Evolutionary conservation across 2,888 invertebrate genomes (phyloP).

Genomic region (Lepeophtheirus nordmannii): DNA sequence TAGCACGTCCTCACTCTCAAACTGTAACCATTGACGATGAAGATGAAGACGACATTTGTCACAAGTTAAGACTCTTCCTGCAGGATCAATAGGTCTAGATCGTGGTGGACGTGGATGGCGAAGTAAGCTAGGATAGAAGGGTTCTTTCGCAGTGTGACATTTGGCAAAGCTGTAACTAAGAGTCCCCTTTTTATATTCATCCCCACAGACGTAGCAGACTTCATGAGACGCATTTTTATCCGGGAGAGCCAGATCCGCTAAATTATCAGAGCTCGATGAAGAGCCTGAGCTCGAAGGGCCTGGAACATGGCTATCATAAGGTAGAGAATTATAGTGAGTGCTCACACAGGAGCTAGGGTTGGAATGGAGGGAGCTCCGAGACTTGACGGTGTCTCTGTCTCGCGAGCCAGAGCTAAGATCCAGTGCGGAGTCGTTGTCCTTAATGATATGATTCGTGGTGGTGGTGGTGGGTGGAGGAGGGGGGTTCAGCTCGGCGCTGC

Average conservation of each 20-base stretch:
- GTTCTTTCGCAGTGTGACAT: constrained; percentile 33
- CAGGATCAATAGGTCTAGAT: constrained; percentile 67
- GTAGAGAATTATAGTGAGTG: constrained; percentile 6
- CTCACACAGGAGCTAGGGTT: constrained; percentile 13
- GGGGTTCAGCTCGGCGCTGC: constrained; percentile 40
- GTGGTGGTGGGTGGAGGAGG: background rate
- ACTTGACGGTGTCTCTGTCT: constrained; percentile 29
- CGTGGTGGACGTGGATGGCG: constrained; percentile 69
- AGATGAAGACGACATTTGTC: constrained; percentile 68
- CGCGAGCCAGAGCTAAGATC: constrained; percentile 37
- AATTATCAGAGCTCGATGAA: constrained; percentile 43
- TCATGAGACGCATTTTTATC: constrained; percentile 78
- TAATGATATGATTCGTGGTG: background rate
- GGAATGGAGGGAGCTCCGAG: constrained; percentile 26
- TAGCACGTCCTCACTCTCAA: constrained; percentile 52
- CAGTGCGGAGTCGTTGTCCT: constrained; percentile 34
- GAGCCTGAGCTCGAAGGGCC: constrained; percentile 15
- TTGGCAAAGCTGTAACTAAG: constrained; percentile 51
- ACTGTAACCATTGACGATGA: constrained; percentile 70
- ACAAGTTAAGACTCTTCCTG: constrained; percentile 54
- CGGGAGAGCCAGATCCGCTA: constrained; percentile 75
- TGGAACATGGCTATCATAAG: background rate
- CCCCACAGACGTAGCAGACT: constrained; percentile 69
- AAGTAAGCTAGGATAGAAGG: constrained; percentile 38
- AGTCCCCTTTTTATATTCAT: constrained; percentile 66